Evolutionary conservation across 2,888 invertebrate species (phyloP), one percentile per base, ranked within the genome.

Genomic region (Lasioglossum vierecki): DNA sequence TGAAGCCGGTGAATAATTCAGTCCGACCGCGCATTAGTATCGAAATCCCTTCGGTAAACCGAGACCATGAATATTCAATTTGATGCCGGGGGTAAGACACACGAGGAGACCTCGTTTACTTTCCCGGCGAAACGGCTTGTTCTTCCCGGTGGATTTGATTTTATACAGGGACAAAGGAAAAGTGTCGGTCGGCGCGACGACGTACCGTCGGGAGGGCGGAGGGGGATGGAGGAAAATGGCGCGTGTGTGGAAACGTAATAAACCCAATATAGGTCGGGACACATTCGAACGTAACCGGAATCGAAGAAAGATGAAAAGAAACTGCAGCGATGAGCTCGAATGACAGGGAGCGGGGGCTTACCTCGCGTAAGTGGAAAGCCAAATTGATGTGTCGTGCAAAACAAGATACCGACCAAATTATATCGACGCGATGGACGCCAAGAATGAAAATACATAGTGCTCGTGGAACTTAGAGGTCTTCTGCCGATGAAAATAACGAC

Each of bases 291-390:
- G 83, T 87, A 88, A 89, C 82, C 83, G 82, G 82, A 87, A 83
- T 80, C 78, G 82, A 76, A 76, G 30, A 30, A 49, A 73, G 74
- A 74, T 79, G 89, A 87, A 85, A 79, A 80, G 85, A 80, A 80
- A 83, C 41, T 13, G 82, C 35, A 79, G 66, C 77, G 39, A 70
- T 2, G 35, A 35, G 35, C 18, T 18, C 9, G n/a, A 60, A 49
- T 15, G 79, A 35, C 22, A 30, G 49, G 44, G 66, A 72, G 44
- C 44, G 44, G 11, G 11, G 44, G 44, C 44, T 11, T 11, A 88
- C 83, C 77, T 83, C 83, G 85, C 63, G 87, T 89, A 86, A 89
- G 90, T 88, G 88, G 88, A 87, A 85, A 88, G 88, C 87, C 88
- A 89, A 90, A 89, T 90, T 88, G 71, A 72, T 71, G 77, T 79